Evolutionary conservation across 2,113 vertebrate genomes (phyloP).

Genomic region (Notothenia coriiceps): DNA sequence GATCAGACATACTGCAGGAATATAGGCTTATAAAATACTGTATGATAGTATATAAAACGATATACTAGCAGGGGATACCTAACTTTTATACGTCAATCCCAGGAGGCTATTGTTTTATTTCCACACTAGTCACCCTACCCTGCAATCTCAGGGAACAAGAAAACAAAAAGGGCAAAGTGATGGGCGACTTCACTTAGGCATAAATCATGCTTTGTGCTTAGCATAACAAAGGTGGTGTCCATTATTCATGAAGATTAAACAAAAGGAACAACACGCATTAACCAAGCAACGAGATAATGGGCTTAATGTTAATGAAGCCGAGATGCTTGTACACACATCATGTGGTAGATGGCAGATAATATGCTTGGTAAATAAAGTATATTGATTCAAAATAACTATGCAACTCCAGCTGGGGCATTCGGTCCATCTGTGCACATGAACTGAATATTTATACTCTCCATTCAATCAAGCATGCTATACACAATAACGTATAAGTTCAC

Average conservation of each 20-base stretch:
- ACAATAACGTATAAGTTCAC: background rate
- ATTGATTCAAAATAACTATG: slow-evolving; percentile 29
- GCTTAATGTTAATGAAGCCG: slow-evolving; percentile 53
- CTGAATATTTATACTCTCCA: background rate
- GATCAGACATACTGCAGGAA: no score
- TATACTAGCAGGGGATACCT: background rate
- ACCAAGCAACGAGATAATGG: slow-evolving; percentile 58
- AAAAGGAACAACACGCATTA: slow-evolving; percentile 52
- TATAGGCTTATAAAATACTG: no score
- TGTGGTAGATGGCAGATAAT: slow-evolving; percentile 16
- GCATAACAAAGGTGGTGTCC: slow-evolving; percentile 58
- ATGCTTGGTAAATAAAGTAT: slow-evolving; percentile 32
- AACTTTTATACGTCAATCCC: no score
- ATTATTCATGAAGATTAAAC: slow-evolving; percentile 69
- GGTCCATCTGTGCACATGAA: slow-evolving; percentile 15
- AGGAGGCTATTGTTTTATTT: background rate
- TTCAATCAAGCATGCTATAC: background rate
- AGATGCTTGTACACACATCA: slow-evolving; percentile 5
- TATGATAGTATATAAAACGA: no score
- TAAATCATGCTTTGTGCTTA: slow-evolving; percentile 71
- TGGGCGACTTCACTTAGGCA: slow-evolving; percentile 56
- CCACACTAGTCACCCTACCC: slow-evolving; percentile 40
- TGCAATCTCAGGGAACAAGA: slow-evolving; percentile 40
- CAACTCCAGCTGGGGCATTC: slow-evolving; percentile 24
- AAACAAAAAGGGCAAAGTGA: slow-evolving; percentile 61